phyloP scores from a whole-genome alignment of 2,113 vertebrate species.

The Naja naja region DNA sequence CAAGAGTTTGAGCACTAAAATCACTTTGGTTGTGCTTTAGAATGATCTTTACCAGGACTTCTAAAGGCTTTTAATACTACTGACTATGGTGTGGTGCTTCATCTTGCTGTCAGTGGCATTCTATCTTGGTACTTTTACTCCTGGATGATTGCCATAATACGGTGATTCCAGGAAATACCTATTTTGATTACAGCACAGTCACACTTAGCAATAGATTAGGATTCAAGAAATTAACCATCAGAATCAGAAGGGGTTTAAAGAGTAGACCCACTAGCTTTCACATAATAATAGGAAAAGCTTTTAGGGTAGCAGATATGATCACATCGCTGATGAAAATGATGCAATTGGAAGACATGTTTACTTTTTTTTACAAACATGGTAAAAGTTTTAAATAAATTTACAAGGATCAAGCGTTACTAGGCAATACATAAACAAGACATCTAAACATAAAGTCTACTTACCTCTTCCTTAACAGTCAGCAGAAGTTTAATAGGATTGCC shows the following conservation, averaged over 20 bases:
- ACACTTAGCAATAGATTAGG: background rate
- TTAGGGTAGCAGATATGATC: background rate
- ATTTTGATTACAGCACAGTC: background rate
- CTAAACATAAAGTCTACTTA: slow-evolving; percentile 41
- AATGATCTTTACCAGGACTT: background rate
- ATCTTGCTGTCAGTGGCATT: background rate
- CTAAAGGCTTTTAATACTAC: background rate
- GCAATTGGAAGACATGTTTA: background rate
- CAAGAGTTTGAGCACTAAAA: background rate
- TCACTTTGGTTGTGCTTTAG: background rate
- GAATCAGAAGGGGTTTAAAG: background rate
- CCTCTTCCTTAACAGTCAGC: slow-evolving; percentile 76
- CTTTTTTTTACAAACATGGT: background rate
- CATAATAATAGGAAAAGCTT: background rate
- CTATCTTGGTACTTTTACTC: background rate
- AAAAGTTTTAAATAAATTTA: background rate
- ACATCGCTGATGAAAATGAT: background rate
- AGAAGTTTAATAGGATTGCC: slow-evolving; percentile 77
- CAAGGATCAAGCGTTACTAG: background rate
- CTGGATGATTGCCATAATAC: background rate
- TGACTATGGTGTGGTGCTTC: background rate
- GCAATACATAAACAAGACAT: background rate
- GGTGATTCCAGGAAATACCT: background rate
- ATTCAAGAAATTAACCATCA: background rate
- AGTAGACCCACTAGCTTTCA: background rate